These are phyloP conservation scores for Bombus pyrosoma DNA, from an alignment of 1,140 invertebrate species.

Conservation along the genomic window DNA sequence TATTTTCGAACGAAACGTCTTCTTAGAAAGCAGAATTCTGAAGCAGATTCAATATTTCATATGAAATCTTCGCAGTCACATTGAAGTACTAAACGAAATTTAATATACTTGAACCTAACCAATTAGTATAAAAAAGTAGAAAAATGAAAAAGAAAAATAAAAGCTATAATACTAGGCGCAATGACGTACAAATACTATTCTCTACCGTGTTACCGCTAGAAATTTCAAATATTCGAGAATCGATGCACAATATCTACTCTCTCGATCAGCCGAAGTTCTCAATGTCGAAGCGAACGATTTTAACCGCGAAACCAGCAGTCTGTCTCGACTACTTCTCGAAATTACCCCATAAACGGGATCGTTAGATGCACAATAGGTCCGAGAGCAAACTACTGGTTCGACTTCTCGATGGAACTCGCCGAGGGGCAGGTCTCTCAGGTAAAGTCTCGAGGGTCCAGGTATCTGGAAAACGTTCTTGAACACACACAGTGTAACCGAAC, in stretches of 20 bases:
- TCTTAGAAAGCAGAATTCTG: too few relatives aligned
- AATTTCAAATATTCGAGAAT: background rate
- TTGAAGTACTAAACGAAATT: too few relatives aligned
- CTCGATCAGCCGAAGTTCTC: background rate
- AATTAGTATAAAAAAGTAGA: too few relatives aligned
- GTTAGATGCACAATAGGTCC: slow-evolving; percentile 56
- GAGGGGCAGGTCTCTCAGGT: slow-evolving; percentile 47
- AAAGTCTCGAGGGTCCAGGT: slow-evolving; percentile 51
- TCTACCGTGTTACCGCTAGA: background rate
- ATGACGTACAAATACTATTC: background rate
- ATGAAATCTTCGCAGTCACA: too few relatives aligned
- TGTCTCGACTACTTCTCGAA: slow-evolving; percentile 33
- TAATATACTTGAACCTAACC: too few relatives aligned
- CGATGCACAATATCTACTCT: background rate
- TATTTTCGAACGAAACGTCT: too few relatives aligned
- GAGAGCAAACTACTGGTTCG: slow-evolving; percentile 38
- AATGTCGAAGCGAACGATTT: slow-evolving; percentile 25
- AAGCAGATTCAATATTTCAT: too few relatives aligned
- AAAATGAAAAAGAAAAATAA: too few relatives aligned
- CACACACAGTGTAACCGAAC: slow-evolving; percentile 48
- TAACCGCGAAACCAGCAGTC: slow-evolving; percentile 1
- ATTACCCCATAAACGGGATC: slow-evolving; percentile 53
- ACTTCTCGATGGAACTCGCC: slow-evolving; percentile 38
- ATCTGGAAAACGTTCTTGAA: slow-evolving; percentile 50
- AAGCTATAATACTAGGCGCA: too few relatives aligned